These are phyloP conservation scores for Caenorhabditis sp. DNA, from an alignment of 2,888 invertebrate genomes.

Conservation along the genomic window DNA sequence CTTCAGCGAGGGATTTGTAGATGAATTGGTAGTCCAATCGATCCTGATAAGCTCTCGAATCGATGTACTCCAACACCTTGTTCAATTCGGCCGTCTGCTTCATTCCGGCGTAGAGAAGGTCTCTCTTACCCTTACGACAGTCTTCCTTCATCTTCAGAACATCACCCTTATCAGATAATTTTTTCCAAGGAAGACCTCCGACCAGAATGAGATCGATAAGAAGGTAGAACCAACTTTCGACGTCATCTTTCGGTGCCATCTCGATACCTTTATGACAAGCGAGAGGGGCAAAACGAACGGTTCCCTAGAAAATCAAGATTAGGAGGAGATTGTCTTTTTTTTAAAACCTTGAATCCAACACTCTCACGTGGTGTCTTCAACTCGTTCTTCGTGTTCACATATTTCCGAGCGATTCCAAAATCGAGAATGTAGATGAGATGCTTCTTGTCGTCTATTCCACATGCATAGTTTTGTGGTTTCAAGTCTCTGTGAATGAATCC, in stretches of 20 bases:
- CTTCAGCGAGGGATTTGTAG: constrained; percentile 67
- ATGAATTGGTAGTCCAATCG: constrained; percentile 75
- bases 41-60: constrained; percentile 72
- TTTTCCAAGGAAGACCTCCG: constrained; percentile 78
- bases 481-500: constrained; percentile 80
- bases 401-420: constrained; percentile 79
- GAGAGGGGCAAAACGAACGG: constrained; percentile 79
- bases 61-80: constrained; percentile 76
- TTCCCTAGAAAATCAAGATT: constrained; percentile 74
- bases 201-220: constrained; percentile 75
- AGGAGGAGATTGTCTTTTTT: neutral
- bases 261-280: constrained; percentile 75
- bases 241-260: constrained; percentile 78
- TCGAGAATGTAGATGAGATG: constrained; percentile 78
- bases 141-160: constrained; percentile 74
- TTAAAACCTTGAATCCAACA: constrained; percentile 72
- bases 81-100: constrained; percentile 69
- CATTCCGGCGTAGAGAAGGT: constrained; percentile 48
- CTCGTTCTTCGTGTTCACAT: constrained; percentile 72
- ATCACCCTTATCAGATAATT: constrained; percentile 69
- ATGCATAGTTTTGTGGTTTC: constrained; percentile 79
- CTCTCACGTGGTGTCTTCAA: constrained; percentile 71
- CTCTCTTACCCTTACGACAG: constrained; percentile 64
- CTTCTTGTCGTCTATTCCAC: constrained; percentile 67
- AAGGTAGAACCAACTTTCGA: constrained; percentile 81